Conservation (phyloP, 2,888 invertebrate genomes). For the Apocheima hispidaria region DNA sequence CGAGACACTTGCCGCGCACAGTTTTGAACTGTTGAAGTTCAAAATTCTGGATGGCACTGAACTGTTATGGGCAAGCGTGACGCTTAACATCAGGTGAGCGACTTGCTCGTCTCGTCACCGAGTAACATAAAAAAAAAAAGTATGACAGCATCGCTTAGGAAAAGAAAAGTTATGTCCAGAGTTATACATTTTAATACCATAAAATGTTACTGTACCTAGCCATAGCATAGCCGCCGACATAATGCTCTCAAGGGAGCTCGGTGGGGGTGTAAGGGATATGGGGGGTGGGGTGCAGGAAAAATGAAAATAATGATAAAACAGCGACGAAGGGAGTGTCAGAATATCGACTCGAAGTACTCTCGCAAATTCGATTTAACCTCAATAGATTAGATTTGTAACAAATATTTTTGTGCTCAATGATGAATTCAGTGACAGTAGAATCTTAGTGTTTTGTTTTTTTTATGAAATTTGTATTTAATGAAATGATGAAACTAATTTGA, state of each 20-base stretch:
- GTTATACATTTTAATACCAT: background rate
- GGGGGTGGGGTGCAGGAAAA: conserved; percentile 27
- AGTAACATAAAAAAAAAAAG: too few relatives aligned
- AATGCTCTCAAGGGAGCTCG: conserved; percentile 35
- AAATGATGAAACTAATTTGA: too few relatives aligned
- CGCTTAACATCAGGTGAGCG: too few relatives aligned
- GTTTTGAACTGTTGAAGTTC: too few relatives aligned
- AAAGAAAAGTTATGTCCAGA: background rate
- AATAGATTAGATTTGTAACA: conserved; percentile 26
- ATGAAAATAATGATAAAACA: conserved; percentile 50
- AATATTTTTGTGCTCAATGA: background rate
- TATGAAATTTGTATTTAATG: too few relatives aligned
- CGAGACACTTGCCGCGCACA: too few relatives aligned
- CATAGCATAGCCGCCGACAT: conserved; percentile 35
- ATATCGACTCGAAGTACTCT: conserved; percentile 39
- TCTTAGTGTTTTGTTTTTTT: too few relatives aligned
- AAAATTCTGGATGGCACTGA: too few relatives aligned
- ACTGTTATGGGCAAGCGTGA: too few relatives aligned
- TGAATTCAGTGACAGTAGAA: too few relatives aligned
- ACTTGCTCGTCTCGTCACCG: too few relatives aligned
- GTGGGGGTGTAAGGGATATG: conserved; percentile 13
- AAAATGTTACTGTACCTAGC: conserved; percentile 1
- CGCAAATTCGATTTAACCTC: conserved; percentile 39
- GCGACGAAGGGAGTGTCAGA: conserved; percentile 36
- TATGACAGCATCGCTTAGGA: too few relatives aligned